Percentiles rank a stretch among this genome's conserved stretches.
Evolutionary conservation across 2,888 invertebrate species (phyloP).

Genomic region (Folsomia manolachei): DNA sequence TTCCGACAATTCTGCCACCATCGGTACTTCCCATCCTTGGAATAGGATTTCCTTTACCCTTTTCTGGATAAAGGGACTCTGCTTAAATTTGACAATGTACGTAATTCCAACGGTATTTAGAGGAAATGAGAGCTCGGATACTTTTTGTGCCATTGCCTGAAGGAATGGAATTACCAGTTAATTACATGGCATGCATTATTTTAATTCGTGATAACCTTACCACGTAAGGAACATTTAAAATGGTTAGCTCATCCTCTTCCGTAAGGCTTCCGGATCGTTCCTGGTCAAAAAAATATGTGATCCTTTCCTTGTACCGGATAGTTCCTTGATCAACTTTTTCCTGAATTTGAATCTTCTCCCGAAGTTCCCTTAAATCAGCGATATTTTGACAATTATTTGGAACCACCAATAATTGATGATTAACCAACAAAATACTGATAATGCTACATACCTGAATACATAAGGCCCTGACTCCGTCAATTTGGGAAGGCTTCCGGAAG

Average conservation of each 20-base stretch:
- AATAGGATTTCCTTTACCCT: conserved; percentile 37
- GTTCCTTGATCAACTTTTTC: neutral
- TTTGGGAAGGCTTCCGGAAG: conserved; percentile 7
- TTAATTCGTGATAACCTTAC: conserved; percentile 21
- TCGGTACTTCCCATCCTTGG: conserved; percentile 30
- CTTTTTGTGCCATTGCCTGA: conserved; percentile 31
- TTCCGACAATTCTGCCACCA: conserved; percentile 32
- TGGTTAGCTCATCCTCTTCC: conserved; percentile 24
- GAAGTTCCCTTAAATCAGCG: conserved; percentile 16
- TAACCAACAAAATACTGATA: no score
- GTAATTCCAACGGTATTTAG: neutral
- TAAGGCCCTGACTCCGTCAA: conserved; percentile 42
- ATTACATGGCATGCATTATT: neutral
- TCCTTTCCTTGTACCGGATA: conserved; percentile 21
- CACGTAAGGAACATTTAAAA: conserved; percentile 34
- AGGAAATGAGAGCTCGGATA: conserved; percentile 22
- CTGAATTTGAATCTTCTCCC: conserved; percentile 10
- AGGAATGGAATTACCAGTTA: neutral
- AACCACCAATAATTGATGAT: no score
- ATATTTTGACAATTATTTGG: no score
- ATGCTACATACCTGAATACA: conserved; percentile 33
- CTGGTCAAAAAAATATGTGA: conserved; percentile 25
- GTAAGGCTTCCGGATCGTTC: conserved; percentile 14
- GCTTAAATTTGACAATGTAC: conserved; percentile 14
- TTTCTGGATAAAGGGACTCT: conserved; percentile 28